These are phyloP conservation scores for Aphidoletes aphidimyza DNA, from an alignment of 2,888 invertebrate genomes.

Conservation along the genomic window DNA sequence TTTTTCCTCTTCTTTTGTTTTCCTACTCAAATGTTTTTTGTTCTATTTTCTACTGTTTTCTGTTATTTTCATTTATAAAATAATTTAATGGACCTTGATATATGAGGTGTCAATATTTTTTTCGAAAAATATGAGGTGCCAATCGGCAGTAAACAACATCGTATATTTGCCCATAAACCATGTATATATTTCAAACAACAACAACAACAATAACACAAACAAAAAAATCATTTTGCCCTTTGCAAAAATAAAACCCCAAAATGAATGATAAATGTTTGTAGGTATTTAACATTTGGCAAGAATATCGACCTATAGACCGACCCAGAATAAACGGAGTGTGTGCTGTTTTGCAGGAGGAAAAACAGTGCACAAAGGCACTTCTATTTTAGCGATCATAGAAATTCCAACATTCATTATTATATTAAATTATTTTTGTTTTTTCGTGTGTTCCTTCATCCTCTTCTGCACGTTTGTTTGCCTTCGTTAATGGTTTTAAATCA, in stretches of 20 bases:
- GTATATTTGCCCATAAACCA: too few species aligned
- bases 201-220: background rate
- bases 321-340: background rate
- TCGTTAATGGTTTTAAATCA: background rate
- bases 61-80: too few species aligned
- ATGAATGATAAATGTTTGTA: constrained; percentile 4
- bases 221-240: background rate
- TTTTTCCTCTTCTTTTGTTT: too few species aligned
- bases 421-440: background rate
- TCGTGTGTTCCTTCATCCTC: background rate
- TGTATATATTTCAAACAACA: too few species aligned
- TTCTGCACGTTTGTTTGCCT: constrained; percentile 20
- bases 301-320: background rate
- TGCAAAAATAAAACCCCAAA: background rate
- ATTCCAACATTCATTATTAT: background rate
- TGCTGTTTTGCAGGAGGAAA: background rate
- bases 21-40: too few species aligned
- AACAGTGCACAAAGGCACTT: too few species aligned
- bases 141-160: constrained; percentile 4
- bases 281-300: background rate
- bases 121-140: background rate
- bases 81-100: background rate
- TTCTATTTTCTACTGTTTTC: too few species aligned
- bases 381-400: too few species aligned
- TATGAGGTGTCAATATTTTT: constrained; percentile 37